phyloP scores from a whole-genome alignment of 92 coral and sea anemone species.

The Phymanthus crucifer region DNA sequence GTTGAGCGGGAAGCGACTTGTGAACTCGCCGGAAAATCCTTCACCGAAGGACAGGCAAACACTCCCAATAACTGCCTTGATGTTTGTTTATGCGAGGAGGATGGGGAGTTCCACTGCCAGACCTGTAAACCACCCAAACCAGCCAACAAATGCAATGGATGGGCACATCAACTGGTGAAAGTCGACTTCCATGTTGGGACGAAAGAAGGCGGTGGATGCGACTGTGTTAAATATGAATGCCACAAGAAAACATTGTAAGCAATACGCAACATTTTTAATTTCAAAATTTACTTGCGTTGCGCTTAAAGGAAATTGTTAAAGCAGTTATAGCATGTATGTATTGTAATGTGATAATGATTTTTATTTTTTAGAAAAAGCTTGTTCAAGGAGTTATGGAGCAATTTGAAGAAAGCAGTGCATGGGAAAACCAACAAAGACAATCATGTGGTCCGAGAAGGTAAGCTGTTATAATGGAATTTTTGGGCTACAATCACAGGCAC shows the following conservation, averaged over 20 bases:
- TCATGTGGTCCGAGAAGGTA: not conserved
- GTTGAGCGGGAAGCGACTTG: slow-evolving; percentile 21
- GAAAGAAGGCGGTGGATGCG: slow-evolving; percentile 1
- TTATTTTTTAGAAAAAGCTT: not conserved
- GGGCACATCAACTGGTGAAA: slow-evolving; percentile 13
- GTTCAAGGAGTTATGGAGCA: slow-evolving; percentile 9
- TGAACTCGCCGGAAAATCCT: slow-evolving; percentile 6
- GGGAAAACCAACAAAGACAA: not conserved
- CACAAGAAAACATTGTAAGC: slow-evolving; percentile 24
- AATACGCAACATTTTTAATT: not conserved
- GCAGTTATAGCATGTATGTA: no score
- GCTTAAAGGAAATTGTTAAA: not conserved
- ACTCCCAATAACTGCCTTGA: slow-evolving; percentile 16
- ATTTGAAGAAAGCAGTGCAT: slow-evolving; percentile 3
- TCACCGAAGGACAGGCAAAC: slow-evolving; percentile 8
- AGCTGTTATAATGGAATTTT: not conserved
- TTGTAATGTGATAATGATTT: not conserved
- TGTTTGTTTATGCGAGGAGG: slow-evolving; percentile 17
- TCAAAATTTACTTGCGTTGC: no score
- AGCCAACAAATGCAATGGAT: slow-evolving; percentile 17
- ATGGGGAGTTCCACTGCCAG: slow-evolving; percentile 15
- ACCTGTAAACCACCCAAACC: slow-evolving; percentile 10
- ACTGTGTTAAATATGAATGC: slow-evolving; percentile 29
- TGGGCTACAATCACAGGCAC: no score
- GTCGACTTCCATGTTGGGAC: not conserved